phyloP scores from a whole-genome alignment of 2,888 invertebrate species.

The Parochlus steinenii region DNA sequence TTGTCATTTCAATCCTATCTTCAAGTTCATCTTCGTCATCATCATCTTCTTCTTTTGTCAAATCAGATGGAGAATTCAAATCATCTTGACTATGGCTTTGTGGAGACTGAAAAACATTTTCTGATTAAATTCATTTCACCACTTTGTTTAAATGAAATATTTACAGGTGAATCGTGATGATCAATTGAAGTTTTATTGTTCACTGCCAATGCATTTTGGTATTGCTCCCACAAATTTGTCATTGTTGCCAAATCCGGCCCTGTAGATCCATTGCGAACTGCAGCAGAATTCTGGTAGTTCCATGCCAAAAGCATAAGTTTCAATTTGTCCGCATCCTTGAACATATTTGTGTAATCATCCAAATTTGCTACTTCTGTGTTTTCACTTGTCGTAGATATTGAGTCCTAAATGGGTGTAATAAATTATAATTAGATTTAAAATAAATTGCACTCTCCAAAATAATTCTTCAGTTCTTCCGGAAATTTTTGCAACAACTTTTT shows the following conservation, averaged over 20 bases:
- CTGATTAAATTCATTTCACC: background rate
- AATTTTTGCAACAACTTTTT: too few species aligned
- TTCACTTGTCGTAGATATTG: constrained; percentile 8
- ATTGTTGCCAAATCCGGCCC: constrained; percentile 33
- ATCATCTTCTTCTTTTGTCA: constrained; percentile 50
- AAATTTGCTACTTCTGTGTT: constrained; percentile 1
- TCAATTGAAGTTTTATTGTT: constrained; percentile 31
- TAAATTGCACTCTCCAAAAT: too few species aligned
- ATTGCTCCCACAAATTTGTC: constrained; percentile 75
- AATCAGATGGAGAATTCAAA: constrained; percentile 54
- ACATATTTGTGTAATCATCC: constrained; percentile 17
- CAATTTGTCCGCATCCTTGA: constrained; percentile 76
- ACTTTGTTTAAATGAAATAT: background rate
- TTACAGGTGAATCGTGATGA: constrained; percentile 2
- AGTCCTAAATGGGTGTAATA: too few species aligned
- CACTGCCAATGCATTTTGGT: constrained; percentile 60
- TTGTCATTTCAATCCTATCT: constrained; percentile 75
- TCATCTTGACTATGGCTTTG: constrained; percentile 55
- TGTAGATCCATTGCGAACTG: constrained; percentile 39
- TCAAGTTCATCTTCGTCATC: constrained; percentile 75
- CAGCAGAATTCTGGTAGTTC: constrained; percentile 64
- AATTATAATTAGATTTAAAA: too few species aligned
- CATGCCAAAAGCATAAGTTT: constrained; percentile 77
- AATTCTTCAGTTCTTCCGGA: too few species aligned
- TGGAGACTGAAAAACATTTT: constrained; percentile 19